A percentile compares a stretch with the other conserved stretches of the same genome.
Evolutionary conservation across 2,113 vertebrate genomes (phyloP).

Genomic region (Rhea americana): DNA sequence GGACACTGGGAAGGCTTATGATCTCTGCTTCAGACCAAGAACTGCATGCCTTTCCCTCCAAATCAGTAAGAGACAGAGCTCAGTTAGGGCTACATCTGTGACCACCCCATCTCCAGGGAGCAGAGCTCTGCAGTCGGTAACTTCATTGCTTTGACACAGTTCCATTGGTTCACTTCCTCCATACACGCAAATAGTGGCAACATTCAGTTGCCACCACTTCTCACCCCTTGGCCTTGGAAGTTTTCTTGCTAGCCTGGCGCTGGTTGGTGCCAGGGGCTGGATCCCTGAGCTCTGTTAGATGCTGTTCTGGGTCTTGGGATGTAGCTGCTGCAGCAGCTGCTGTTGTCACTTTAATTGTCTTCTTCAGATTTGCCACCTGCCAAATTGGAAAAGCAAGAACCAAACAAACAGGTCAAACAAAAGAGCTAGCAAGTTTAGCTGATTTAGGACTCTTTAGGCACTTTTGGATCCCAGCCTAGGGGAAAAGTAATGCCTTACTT

Average conservation of each 20-base stretch:
- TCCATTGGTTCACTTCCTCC: neutral
- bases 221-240: constrained; percentile 97
- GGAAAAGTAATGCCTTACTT: neutral
- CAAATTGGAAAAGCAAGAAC: neutral
- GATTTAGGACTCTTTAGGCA: neutral
- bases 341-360: constrained; percentile 94
- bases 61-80: neutral
- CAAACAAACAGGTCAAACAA: neutral
- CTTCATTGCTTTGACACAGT: neutral
- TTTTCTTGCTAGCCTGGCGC: constrained; percentile 90
- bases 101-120: neutral
- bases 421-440: neutral
- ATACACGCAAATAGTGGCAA: accelerated
- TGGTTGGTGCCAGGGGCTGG: constrained; percentile 77
- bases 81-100: neutral
- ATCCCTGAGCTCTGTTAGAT: constrained; percentile 80
- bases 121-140: neutral
- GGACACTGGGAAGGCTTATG: neutral
- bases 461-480: neutral
- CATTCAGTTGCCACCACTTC: neutral
- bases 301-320: constrained; percentile 92
- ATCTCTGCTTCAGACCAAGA: neutral
- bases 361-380: constrained; percentile 95
- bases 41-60: neutral
- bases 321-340: constrained; percentile 90